Evolutionary conservation across 2,113 vertebrate species (phyloP).

Genomic region (Ifrita kowaldi): DNA sequence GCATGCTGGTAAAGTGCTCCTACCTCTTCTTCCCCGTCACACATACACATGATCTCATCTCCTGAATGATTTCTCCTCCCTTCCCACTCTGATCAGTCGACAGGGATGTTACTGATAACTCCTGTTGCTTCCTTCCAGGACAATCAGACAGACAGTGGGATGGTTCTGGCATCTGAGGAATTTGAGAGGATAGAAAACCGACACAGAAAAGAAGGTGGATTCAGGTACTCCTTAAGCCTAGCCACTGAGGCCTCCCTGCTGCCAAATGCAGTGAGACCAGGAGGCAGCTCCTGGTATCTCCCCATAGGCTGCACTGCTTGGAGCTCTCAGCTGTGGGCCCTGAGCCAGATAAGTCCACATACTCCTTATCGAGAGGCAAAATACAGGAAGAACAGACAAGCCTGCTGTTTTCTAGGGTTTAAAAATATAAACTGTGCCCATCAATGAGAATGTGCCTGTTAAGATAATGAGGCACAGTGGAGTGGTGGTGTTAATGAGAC

Average conservation of each 20-base stretch:
- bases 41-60: background rate
- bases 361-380: background rate
- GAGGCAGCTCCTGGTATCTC: background rate
- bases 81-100: background rate
- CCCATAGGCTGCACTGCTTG: background rate
- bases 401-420: constrained; percentile 5
- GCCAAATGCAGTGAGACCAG: background rate
- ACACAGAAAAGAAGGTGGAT: constrained; percentile 76
- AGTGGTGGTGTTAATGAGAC: background rate
- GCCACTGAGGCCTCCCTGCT: background rate
- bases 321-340: background rate
- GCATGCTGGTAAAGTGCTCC: background rate
- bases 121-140: constrained; percentile 78
- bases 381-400: background rate
- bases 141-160: constrained; percentile 98
- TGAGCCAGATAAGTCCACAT: background rate
- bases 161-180: constrained; percentile 97
- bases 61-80: background rate
- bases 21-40: background rate
- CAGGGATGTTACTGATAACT: constrained; percentile 50
- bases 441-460: background rate
- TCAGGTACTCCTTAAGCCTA: constrained; percentile 72
- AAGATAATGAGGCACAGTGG: background rate
- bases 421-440: background rate
- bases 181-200: constrained; percentile 89